These are phyloP conservation scores for Callyntrura sp. DNA, from an alignment of 2,888 invertebrate species.

Conservation along the genomic window DNA sequence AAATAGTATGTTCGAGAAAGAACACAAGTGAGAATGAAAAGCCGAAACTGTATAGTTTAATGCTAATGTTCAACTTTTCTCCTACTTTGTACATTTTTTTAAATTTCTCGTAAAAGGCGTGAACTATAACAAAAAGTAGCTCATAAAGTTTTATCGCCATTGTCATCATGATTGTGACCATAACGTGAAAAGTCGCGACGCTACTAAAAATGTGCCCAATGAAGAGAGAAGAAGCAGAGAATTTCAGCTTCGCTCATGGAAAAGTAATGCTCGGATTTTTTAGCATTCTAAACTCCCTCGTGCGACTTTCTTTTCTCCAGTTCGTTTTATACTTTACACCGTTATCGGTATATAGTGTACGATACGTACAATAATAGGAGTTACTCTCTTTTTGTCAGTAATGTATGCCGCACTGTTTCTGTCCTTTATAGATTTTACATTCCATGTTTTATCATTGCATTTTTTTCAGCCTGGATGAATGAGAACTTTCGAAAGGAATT, in stretches of 20 bases:
- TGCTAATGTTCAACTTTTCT: conserved; percentile 57
- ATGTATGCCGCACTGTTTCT: not conserved
- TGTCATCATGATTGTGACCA: conserved; percentile 7
- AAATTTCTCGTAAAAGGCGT: conserved; percentile 53
- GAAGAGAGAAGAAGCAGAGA: conserved; percentile 10
- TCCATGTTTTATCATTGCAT: too few species aligned
- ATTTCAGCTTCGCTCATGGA: not conserved
- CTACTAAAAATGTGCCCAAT: not conserved
- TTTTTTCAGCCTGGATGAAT: conserved; percentile 93
- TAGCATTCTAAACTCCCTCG: not conserved
- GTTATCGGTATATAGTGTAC: not conserved
- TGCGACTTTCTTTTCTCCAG: not conserved
- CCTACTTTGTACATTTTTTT: conserved; percentile 45
- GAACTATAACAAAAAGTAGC: conserved; percentile 60
- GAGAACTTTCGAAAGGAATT: conserved; percentile 97
- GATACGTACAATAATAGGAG: not conserved
- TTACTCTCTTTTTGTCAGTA: too few species aligned
- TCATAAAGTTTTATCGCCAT: conserved; percentile 41
- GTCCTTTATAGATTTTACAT: conserved; percentile 1
- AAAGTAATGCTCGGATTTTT: not conserved
- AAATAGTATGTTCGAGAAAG: conserved; percentile 35
- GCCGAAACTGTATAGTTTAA: conserved; percentile 61
- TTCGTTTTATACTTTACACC: not conserved
- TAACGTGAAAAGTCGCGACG: conserved; percentile 38
- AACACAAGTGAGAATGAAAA: conserved; percentile 18